Percentiles rank a stretch among this genome's conserved stretches.
These are phyloP conservation scores for Isichthys henryi DNA, from an alignment of 2,113 vertebrate genomes.

Conservation along the genomic window DNA sequence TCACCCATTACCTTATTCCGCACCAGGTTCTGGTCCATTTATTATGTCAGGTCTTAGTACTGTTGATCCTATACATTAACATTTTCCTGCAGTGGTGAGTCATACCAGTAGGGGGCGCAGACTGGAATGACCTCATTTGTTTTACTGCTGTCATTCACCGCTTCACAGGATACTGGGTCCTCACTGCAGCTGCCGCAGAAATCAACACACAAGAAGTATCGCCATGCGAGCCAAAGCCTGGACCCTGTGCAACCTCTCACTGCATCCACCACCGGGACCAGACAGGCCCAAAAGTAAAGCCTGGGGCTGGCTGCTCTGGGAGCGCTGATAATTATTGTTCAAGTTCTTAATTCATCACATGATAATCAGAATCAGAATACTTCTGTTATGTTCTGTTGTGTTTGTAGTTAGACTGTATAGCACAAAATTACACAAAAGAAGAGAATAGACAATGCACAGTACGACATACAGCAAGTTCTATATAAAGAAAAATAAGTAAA, in stretches of 20 bases:
- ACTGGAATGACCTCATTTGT: background rate
- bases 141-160: background rate
- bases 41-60: background rate
- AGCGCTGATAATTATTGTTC: background rate
- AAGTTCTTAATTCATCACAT: background rate
- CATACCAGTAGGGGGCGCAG: background rate
- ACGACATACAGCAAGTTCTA: background rate
- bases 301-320: background rate
- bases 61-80: background rate
- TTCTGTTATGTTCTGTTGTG: background rate
- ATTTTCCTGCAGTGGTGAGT: background rate
- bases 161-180: background rate
- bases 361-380: background rate
- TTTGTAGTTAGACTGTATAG: background rate
- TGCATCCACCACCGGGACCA: conserved; percentile 49
- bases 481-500: background rate
- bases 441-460: background rate
- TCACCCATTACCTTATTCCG: background rate
- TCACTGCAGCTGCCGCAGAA: background rate
- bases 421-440: background rate
- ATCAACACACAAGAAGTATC: background rate
- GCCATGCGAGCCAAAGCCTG: background rate
- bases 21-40: background rate
- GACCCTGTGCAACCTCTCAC: background rate
- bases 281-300: conserved; percentile 73